Base-by-base conservation (phyloP, 2,797 vertebrate species). In the Chanos chanos region DNA sequence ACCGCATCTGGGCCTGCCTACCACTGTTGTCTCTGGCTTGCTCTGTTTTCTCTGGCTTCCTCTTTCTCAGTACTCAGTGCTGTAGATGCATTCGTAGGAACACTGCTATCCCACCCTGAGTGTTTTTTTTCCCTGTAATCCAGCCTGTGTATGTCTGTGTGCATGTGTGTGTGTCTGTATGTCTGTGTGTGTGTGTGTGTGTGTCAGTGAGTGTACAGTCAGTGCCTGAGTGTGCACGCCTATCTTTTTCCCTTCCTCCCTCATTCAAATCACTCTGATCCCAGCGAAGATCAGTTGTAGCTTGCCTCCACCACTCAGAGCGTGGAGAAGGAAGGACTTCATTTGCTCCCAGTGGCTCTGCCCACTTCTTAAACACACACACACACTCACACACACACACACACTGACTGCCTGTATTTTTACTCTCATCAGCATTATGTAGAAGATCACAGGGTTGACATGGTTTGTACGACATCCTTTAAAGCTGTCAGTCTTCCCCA, bases 221-320 rank as follows among this genome's bases (percentile, higher is more conserved):
- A n/a, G 34, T 37, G 61, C 31, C 55, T 34, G 54, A 41, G 64
- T 48, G 44, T 37, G 28, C 56, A 41, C 52, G 64, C 55, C 50
- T 37, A 54, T 43, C 57, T 43, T 54, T 41, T 68, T 48, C 34
- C 37, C 51, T 33, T 21, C 40, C 48, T 54, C 36, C 31, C 61
- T 61, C 50, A 39, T 73, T 74, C 65, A 57, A 54, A 64, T 63
- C 36, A 43, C 70, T 77, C 57, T 69, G 61, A 61, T 60, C 73
- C 64, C 60, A 52, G 68, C 1, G 55, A 75, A 24, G 71, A 80
- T 78, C 70, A 30, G 61, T 78, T 73, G 68, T 66, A 28, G 61
- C 56, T 68, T 28, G 25, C 52, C 70, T 61, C 50, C 49, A 50
- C 68, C 73, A 64, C 45, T 69, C 41, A 52, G 56, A 75, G 59